Conservation (phyloP, 2,888 invertebrate species). For the Leucoma salicis region DNA sequence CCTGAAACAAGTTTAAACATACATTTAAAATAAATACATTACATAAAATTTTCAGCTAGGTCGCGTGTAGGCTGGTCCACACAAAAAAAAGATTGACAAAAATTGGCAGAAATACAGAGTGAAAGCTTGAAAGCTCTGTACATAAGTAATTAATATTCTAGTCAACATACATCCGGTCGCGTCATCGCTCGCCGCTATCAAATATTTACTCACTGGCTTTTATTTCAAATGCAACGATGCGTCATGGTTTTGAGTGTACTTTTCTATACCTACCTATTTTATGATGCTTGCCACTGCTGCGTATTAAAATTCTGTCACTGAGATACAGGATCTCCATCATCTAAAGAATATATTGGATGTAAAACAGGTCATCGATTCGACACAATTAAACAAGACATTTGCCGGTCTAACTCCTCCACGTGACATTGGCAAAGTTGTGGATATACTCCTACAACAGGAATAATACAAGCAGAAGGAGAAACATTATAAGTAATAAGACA, state of each 20-base stretch:
- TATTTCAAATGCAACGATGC: conserved; percentile 39
- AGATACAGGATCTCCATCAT: too few species aligned
- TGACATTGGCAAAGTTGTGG: too few species aligned
- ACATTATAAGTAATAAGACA: too few species aligned
- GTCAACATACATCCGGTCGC: conserved; percentile 41
- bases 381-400: too few species aligned
- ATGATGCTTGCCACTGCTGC: too few species aligned
- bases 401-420: too few species aligned
- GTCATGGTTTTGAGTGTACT: conserved; percentile 26
- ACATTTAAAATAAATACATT: conserved; percentile 15
- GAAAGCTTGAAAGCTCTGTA: conserved; percentile 34
- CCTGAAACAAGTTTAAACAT: conserved; percentile 30
- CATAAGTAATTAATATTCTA: conserved; percentile 57
- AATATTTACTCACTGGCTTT: conserved; percentile 51
- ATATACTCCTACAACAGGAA: too few species aligned
- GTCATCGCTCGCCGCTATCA: conserved; percentile 35
- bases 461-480: too few species aligned
- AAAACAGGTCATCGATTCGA: too few species aligned
- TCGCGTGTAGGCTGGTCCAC: conserved; percentile 10
- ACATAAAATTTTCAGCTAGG: conserved; percentile 8
- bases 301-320: too few species aligned
- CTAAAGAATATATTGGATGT: too few species aligned
- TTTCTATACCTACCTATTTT: not conserved
- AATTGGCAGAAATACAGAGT: conserved; percentile 18
- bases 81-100: conserved; percentile 24